Percentiles rank a stretch among this genome's conserved stretches.
Conservation (phyloP, 2,888 invertebrate species). For the Yponomeuta sedellus region DNA sequence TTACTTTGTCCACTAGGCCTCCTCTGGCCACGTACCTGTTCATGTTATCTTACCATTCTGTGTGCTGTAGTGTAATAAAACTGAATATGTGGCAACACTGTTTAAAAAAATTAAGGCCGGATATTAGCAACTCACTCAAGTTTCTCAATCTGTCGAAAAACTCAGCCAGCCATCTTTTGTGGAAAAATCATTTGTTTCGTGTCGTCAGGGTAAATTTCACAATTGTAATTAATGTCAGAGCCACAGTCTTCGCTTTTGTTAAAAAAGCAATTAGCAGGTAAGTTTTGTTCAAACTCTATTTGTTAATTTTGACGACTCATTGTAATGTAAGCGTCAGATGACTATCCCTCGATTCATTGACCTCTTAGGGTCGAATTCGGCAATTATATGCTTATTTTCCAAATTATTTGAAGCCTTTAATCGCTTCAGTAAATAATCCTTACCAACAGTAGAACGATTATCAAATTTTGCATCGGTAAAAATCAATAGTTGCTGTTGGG, state of each 20-base stretch:
- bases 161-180: constrained; percentile 85
- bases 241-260: constrained; percentile 96
- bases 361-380: constrained; percentile 70
- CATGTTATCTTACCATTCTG: no score
- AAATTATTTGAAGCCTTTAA: constrained; percentile 24
- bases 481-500: constrained; percentile 58
- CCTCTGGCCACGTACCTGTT: no score
- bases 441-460: neutral
- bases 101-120: constrained; percentile 36
- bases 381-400: constrained; percentile 22
- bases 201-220: constrained; percentile 84
- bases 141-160: constrained; percentile 74
- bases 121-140: constrained; percentile 67
- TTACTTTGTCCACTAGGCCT: no score
- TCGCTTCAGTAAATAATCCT: constrained; percentile 13
- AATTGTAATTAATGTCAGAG: constrained; percentile 95
- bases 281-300: constrained; percentile 43
- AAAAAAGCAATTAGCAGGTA: constrained; percentile 97
- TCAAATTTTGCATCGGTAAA: constrained; percentile 26
- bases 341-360: constrained; percentile 67
- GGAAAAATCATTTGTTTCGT: constrained; percentile 83
- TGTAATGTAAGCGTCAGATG: constrained; percentile 48
- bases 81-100: constrained; percentile 40
- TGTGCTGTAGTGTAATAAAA: neutral
- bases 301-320: constrained; percentile 40